Percentiles rank a stretch among this genome's conserved stretches.
These are phyloP conservation scores for Apocrypta bakeri DNA, from an alignment of 1,140 invertebrate genomes.

Conservation along the genomic window DNA sequence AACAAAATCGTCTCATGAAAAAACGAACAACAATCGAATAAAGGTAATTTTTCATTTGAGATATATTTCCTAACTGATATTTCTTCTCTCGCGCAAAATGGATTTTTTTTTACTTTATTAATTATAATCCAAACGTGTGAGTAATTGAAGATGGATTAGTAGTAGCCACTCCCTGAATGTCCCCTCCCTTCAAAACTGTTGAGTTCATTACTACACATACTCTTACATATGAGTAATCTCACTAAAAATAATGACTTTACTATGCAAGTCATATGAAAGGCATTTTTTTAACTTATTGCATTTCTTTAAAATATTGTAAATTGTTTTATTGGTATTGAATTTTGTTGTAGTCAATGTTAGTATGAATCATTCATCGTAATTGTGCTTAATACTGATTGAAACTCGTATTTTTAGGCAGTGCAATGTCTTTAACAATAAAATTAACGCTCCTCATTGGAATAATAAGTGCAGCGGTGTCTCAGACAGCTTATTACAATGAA, in stretches of 20 bases:
- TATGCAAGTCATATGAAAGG: not conserved
- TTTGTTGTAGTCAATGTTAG: too few relatives aligned
- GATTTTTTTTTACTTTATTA: not conserved
- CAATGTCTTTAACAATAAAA: conserved; percentile 40
- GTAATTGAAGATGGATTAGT: not conserved
- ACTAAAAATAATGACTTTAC: not conserved
- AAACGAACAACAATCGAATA: not conserved
- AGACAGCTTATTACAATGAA: conserved; percentile 62
- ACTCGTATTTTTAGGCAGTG: conserved; percentile 39
- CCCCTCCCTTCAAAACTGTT: conserved; percentile 37
- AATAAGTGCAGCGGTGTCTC: conserved; percentile 45
- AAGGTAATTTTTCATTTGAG: conserved; percentile 41
- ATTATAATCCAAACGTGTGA: not conserved
- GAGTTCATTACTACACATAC: conserved; percentile 27
- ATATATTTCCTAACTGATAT: not conserved
- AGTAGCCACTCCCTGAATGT: conserved; percentile 47
- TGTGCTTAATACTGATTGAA: not conserved
- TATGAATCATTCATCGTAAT: too few relatives aligned
- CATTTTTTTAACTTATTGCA: not conserved
- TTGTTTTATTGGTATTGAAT: not conserved
- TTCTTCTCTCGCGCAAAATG: too few relatives aligned
- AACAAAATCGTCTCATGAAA: conserved; percentile 32
- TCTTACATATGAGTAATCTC: conserved; percentile 34
- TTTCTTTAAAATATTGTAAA: not conserved
- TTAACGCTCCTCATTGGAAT: conserved; percentile 24